Evolutionary conservation across 2,797 vertebrate species (phyloP).

Genomic region (Girardinus metallicus): DNA sequence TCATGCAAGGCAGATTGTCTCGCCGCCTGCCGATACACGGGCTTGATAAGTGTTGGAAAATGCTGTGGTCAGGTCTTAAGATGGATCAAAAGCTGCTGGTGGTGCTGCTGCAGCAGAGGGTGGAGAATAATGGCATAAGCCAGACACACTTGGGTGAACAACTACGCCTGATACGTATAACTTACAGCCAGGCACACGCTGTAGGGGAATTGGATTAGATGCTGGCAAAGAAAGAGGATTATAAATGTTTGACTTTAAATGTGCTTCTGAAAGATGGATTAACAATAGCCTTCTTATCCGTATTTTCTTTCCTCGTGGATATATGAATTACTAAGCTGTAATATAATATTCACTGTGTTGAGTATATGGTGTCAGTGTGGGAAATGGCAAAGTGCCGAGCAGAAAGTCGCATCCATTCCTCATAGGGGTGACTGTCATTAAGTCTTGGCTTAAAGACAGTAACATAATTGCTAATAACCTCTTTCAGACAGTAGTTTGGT

Average conservation of each 20-base stretch:
- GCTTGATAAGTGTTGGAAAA: slow-evolving; percentile 49
- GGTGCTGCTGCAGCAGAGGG: slow-evolving; percentile 36
- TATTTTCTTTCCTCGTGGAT: slow-evolving; percentile 47
- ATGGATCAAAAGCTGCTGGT: slow-evolving; percentile 40
- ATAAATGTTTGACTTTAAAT: slow-evolving; percentile 65
- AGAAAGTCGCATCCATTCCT: background rate
- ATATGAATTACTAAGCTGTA: slow-evolving; percentile 34
- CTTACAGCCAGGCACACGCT: slow-evolving; percentile 57
- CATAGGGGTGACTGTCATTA: background rate
- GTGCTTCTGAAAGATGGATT: slow-evolving; percentile 67
- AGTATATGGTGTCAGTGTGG: slow-evolving; percentile 35
- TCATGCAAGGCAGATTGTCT: slow-evolving; percentile 48
- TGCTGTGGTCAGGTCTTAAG: slow-evolving; percentile 26
- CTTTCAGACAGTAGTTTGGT: slow-evolving; percentile 8
- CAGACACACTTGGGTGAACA: slow-evolving; percentile 65
- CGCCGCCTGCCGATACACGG: slow-evolving; percentile 45
- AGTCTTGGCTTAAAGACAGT: background rate
- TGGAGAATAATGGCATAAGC: slow-evolving; percentile 54
- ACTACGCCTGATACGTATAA: slow-evolving; percentile 57
- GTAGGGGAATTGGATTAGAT: slow-evolving; percentile 73
- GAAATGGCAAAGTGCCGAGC: slow-evolving; percentile 13
- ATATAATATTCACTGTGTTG: background rate
- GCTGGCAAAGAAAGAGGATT: slow-evolving; percentile 63
- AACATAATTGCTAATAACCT: slow-evolving; percentile 7
- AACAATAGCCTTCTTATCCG: slow-evolving; percentile 53